Evolutionary conservation across 1,140 invertebrate species (phyloP).

Genomic region (Drosophila orena): DNA sequence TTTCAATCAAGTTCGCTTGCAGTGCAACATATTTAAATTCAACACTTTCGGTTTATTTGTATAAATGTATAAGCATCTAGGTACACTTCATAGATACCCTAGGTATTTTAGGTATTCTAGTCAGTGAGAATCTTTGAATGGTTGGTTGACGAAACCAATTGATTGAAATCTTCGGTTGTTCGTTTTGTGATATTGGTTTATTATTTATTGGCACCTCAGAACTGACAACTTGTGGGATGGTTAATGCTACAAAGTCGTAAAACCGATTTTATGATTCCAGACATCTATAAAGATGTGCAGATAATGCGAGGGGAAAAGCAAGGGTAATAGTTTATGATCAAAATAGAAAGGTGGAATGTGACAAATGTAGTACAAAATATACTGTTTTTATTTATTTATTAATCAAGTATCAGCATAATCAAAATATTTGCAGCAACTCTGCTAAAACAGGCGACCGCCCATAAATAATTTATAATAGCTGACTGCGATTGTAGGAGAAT

Average conservation of each 20-base stretch:
- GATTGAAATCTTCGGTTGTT: constrained; percentile 15
- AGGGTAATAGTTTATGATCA: constrained; percentile 60
- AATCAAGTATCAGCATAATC: neutral
- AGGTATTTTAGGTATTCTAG: too few species aligned
- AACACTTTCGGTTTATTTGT: too few species aligned
- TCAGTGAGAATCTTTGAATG: too few species aligned
- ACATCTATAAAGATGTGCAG: constrained; percentile 59
- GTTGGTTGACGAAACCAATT: neutral
- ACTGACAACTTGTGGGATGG: constrained; percentile 59
- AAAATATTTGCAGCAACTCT: neutral
- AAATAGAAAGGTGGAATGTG: constrained; percentile 25
- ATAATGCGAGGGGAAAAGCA: constrained; percentile 51
- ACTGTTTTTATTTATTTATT: neutral
- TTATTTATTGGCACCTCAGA: constrained; percentile 61
- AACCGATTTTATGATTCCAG: constrained; percentile 61
- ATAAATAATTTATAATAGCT: constrained; percentile 41
- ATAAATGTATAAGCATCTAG: too few species aligned
- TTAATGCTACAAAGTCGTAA: constrained; percentile 59
- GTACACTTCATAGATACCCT: too few species aligned
- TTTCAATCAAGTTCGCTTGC: neutral
- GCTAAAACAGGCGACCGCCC: neutral
- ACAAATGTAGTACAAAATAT: neutral
- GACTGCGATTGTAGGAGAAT: constrained; percentile 41
- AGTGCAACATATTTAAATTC: too few species aligned
- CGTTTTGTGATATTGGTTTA: constrained; percentile 23